Base-by-base conservation (phyloP, 2,888 invertebrate genomes). In the Crepidodera aurea region DNA sequence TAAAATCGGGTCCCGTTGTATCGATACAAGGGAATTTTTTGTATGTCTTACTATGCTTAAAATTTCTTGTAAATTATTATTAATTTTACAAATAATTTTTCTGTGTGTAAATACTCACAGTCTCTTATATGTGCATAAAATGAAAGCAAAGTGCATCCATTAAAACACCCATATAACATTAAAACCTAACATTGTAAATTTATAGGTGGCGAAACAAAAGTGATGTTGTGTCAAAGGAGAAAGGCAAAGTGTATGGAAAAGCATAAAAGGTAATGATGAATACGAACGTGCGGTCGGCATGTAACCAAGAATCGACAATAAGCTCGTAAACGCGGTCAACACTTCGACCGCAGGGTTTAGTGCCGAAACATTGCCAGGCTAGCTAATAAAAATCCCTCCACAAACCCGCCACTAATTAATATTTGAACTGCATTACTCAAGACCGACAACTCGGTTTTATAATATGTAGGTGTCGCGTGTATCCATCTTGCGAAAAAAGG, bases 361-460 rank as follows among this genome's bases (percentile, higher is more conserved):
- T 62, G 65, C 56, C 60, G 57, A 65, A 65, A 65, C 60, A 62
- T 60, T 62, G 65, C 62, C 62, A 56, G n/a, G 53, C 50, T 65
- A 50, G 69, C 68, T 67, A 69, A 72, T 72, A 72, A 69, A 71
- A 71, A 65, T 65, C 62, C 51, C 68, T 65, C 66, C 72, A 69
- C 62, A 70, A 72, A 69, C 69, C 65, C 63, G 63, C 69, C 71
- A 65, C 69, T 69, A 73, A 70, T 71, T 70, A 70, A 71, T 72
- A 71, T 69, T 72, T 70, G 48, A 60, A 62, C 55, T 60, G 16
- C 64, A 59, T 48, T 55, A 60, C 60, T 39, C 51, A 59, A 56
- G 56, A 56, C 56, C 56, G 62, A 57, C 62, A 58, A 53, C 37
- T 51, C 27, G 32, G 53, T 48, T 57, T 18, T 40, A 40, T 16